Percentiles rank a stretch among this genome's conserved stretches.
These are phyloP conservation scores for Gavialis gangeticus DNA, from an alignment of 2,113 vertebrate species.

Conservation along the genomic window DNA sequence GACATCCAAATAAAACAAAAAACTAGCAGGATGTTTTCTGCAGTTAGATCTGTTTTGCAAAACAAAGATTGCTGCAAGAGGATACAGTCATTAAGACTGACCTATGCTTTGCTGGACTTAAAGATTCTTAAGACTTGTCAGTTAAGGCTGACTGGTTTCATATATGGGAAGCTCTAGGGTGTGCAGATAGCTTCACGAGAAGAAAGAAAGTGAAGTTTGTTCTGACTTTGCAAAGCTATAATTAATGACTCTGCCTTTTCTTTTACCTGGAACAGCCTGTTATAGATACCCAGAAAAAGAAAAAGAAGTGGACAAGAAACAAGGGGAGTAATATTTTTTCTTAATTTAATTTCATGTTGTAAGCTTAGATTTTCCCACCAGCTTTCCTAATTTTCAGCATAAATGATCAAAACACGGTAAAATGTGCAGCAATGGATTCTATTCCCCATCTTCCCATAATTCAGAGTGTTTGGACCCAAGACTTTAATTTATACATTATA, in stretches of 20 bases:
- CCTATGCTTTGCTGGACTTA: neutral
- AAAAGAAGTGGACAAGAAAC: neutral
- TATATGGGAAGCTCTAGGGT: neutral
- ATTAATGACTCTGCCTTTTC: neutral
- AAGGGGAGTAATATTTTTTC: neutral
- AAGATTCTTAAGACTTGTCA: neutral
- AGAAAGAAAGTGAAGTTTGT: neutral
- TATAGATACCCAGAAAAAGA: neutral
- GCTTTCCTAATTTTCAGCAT: neutral
- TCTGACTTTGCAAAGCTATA: neutral
- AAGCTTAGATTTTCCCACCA: neutral
- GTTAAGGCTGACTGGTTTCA: neutral
- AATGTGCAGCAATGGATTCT: neutral
- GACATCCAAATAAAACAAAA: slow-evolving; percentile 24
- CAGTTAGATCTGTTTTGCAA: neutral
- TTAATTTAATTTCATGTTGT: neutral
- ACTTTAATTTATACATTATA: neutral
- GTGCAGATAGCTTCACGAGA: neutral
- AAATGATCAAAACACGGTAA: neutral
- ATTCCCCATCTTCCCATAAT: neutral
- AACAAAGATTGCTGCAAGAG: neutral
- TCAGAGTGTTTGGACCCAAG: neutral
- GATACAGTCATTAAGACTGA: neutral
- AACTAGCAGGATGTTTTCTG: slow-evolving; percentile 25
- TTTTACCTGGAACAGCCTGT: neutral